Conservation (phyloP, 2,113 vertebrate species). For the Antidorcas marsupialis region DNA sequence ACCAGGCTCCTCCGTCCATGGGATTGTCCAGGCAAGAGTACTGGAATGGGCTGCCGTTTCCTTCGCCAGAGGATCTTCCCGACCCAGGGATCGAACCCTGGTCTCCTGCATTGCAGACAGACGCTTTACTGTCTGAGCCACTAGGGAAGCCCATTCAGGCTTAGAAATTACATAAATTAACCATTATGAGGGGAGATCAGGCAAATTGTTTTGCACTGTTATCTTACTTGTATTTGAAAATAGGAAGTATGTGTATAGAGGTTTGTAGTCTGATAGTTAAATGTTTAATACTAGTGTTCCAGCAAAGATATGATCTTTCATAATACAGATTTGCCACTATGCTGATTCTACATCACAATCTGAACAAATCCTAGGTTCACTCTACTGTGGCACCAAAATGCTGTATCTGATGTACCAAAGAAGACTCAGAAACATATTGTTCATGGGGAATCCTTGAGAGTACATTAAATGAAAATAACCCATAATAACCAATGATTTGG, state of each 20-base stretch:
- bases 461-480: neutral
- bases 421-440: neutral
- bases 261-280: neutral
- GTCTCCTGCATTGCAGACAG: neutral
- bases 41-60: neutral
- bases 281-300: neutral
- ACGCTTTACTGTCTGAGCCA: neutral
- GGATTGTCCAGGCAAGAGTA: neutral
- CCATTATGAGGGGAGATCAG: neutral
- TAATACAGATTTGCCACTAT: neutral
- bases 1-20: neutral
- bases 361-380: neutral
- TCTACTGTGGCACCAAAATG: neutral
- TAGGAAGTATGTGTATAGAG: neutral
- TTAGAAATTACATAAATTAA: neutral
- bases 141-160: neutral
- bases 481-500: neutral
- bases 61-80: neutral
- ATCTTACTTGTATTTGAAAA: neutral
- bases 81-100: neutral
- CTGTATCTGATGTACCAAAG: neutral
- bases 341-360: neutral
- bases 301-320: neutral
- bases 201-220: neutral
- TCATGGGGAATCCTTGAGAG: neutral